Conservation (phyloP, 1,140 invertebrate species). For the Sminthurides bifidus region DNA sequence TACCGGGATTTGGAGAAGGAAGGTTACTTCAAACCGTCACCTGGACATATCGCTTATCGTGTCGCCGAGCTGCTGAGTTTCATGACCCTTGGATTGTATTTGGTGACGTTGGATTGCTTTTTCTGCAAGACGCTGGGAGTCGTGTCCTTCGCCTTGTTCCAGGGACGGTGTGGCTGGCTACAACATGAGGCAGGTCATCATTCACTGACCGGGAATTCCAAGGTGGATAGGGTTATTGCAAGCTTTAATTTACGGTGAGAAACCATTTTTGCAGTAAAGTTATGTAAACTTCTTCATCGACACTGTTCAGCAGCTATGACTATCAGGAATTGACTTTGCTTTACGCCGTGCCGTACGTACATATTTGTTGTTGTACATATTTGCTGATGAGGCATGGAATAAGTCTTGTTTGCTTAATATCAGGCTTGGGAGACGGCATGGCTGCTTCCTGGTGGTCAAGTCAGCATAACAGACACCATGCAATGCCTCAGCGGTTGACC, state of each 20-base stretch:
- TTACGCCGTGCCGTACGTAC: no score
- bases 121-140: slow-evolving; percentile 11
- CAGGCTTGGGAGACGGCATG: slow-evolving; percentile 24
- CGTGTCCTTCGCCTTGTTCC: slow-evolving; percentile 21
- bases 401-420: no score
- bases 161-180: slow-evolving; percentile 27
- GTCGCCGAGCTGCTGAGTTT: slow-evolving; percentile 18
- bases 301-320: no score
- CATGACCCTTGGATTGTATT: slow-evolving; percentile 17
- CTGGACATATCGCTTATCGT: slow-evolving; percentile 20
- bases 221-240: slow-evolving; percentile 28
- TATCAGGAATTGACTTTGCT: no score
- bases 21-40: slow-evolving; percentile 23
- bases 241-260: slow-evolving; percentile 22
- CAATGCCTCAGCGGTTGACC: slow-evolving; percentile 29
- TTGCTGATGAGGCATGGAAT: no score
- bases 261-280: not conserved
- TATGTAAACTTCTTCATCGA: no score
- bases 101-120: slow-evolving; percentile 5
- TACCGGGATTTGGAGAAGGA: slow-evolving; percentile 20
- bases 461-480: slow-evolving; percentile 31
- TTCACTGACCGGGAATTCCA: slow-evolving; percentile 28
- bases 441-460: slow-evolving; percentile 25
- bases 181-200: slow-evolving; percentile 31
- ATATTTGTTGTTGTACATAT: no score